Evolutionary conservation across 1,140 invertebrate genomes (phyloP).

Genomic region (Papilio polytes): DNA sequence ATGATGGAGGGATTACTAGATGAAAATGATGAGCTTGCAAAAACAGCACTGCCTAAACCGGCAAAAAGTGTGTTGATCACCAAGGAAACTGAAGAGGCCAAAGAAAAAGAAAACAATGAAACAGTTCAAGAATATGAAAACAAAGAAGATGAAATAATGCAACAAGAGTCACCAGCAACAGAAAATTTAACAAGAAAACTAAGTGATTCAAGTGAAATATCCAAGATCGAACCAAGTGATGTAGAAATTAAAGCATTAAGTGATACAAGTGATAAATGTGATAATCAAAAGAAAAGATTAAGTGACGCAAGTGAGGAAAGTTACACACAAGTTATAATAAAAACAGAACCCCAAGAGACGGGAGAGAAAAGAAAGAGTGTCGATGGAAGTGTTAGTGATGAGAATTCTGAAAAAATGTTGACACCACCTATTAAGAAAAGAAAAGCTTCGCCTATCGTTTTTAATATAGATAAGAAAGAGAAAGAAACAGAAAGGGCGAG

Average conservation of each 20-base stretch:
- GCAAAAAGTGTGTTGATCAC: conserved; percentile 41
- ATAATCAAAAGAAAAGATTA: conserved; percentile 54
- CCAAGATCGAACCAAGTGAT: conserved; percentile 35
- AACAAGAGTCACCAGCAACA: conserved; percentile 35
- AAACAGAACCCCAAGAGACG: conserved; percentile 47
- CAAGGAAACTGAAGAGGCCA: conserved; percentile 54
- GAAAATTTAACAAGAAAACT: conserved; percentile 34
- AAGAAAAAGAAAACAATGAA: conserved; percentile 44
- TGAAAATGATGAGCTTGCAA: conserved; percentile 63
- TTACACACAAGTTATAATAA: conserved; percentile 69
- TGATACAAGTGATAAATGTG: conserved; percentile 9
- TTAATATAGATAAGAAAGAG: conserved; percentile 74
- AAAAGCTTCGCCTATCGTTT: conserved; percentile 84
- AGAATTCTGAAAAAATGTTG: conserved; percentile 29
- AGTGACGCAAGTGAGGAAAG: conserved; percentile 70
- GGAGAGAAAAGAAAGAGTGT: conserved; percentile 41
- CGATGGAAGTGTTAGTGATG: conserved; percentile 43
- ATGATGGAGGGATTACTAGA: conserved; percentile 69
- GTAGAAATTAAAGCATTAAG: conserved; percentile 35
- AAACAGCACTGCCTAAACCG: conserved; percentile 33
- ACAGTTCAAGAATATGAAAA: conserved; percentile 56
- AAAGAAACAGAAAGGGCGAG: conserved; percentile 57
- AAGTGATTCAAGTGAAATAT: conserved; percentile 20
- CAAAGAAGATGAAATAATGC: conserved; percentile 44
- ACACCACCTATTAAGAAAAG: conserved; percentile 64